Evolutionary conservation across 2,113 vertebrate species (phyloP), one percentile per base, ranked within the genome.

Genomic region (Hypomesus transpacificus): DNA sequence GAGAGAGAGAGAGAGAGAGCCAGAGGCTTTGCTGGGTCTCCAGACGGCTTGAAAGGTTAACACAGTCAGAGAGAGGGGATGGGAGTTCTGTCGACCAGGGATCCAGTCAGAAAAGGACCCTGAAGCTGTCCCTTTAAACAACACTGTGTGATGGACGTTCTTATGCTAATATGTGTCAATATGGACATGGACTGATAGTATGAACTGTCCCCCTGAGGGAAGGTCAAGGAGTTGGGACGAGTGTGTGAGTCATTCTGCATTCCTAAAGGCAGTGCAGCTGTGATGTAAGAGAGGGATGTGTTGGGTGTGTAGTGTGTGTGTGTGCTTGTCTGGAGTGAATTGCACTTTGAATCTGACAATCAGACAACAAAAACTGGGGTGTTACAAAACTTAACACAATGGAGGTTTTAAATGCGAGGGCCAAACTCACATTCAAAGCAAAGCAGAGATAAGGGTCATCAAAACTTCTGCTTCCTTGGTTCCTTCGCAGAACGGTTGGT

Each of bases 11-110:
- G 39, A 46, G 9, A 46, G 0, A 2, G 28, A 81, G 84, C 75
- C 57, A 75, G 52, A 70, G 57, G 73, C 77, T 82, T 79, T 80
- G 77, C 76, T 80, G 76, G 69, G 83, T 74, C 74, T 84, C 21
- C 4, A 69, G 68, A 71, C 7, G 31, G 18, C 84, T 77, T 59
- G 20, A 86, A 87, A 87, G 85, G 85, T 89, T 85, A 86, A 80
- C 82, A 69, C 73, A 56, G 54, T 39, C 69, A 34, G 69, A 72
- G 59, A 67, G 66, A 74, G 9, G 34, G 31, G 54, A 62, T 78
- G 24, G 75, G 73, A 77, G 50, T 66, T 72, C 59, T 16, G 7
- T 58, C 59, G 2, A 16, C 59, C 22, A 28, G 59, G 20, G 14
- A 61, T 65, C 39, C 66, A 73, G 64, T 66, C 46, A n/a, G 16